Percentiles rank a stretch among this genome's conserved stretches.
Evolutionary conservation across 2,888 invertebrate genomes (phyloP).

Genomic region (Scaeva pyrastri): DNA sequence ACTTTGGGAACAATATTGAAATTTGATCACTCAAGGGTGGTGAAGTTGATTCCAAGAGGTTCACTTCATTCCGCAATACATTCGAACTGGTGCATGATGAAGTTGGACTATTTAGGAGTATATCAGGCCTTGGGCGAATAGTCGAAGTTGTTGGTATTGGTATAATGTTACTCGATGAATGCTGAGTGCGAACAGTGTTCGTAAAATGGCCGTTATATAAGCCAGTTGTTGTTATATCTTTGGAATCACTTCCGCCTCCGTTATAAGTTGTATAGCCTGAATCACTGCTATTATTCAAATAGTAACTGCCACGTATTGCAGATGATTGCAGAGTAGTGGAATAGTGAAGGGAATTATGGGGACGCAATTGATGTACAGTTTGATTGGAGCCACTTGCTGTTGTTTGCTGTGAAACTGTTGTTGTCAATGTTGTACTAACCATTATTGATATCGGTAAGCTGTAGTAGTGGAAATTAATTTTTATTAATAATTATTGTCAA

Average conservation of each 20-base stretch:
- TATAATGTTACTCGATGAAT: conserved; percentile 75
- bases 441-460: conserved; percentile 84
- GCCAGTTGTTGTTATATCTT: conserved; percentile 51
- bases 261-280: conserved; percentile 33
- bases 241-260: conserved; percentile 54
- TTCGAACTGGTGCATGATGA: conserved; percentile 62
- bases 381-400: conserved; percentile 82
- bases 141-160: conserved; percentile 77
- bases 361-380: conserved; percentile 76
- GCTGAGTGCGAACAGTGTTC: conserved; percentile 42
- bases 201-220: conserved; percentile 58
- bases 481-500: too few relatives aligned
- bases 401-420: conserved; percentile 83
- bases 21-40: conserved; percentile 89
- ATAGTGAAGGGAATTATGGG: conserved; percentile 77
- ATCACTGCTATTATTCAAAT: conserved; percentile 53
- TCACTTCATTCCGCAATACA: conserved; percentile 76
- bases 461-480: conserved; percentile 22
- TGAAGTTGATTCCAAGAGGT: conserved; percentile 84
- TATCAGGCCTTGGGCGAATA: conserved; percentile 67
- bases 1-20: conserved; percentile 94
- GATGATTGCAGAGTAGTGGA: conserved; percentile 74
- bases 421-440: conserved; percentile 84
- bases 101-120: conserved; percentile 63
- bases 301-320: conserved; percentile 75